A percentile compares a stretch with the other conserved stretches of the same genome.
Conservation (phyloP, 2,888 invertebrate species). For the Trichogramma dendrolimi region DNA sequence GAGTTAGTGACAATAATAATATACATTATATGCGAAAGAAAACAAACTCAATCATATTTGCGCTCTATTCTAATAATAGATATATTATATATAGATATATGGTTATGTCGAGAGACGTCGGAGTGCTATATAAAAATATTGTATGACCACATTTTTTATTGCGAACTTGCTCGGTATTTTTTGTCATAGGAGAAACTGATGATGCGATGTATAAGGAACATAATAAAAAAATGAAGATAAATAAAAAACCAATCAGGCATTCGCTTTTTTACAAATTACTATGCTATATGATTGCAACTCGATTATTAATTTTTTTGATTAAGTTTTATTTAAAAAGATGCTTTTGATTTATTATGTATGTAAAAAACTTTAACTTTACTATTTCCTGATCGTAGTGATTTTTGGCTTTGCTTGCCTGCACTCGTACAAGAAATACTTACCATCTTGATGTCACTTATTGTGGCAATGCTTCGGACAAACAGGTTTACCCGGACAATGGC, state of each 20-base stretch:
- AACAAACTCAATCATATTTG: not conserved
- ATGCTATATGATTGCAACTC: not conserved
- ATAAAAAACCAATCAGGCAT: constrained; percentile 18
- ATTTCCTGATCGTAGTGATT: not conserved
- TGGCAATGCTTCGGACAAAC: constrained; percentile 96
- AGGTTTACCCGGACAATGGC: constrained; percentile 96
- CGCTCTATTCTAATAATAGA: not conserved
- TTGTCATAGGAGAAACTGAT: not conserved
- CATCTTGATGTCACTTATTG: constrained; percentile 99
- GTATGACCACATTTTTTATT: too few species aligned
- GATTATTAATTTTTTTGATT: constrained; percentile 2
- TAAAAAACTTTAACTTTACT: too few species aligned
- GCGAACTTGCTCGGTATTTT: too few species aligned
- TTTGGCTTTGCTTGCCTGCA: constrained; percentile 28
- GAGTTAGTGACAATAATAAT: not conserved
- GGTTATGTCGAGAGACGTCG: constrained; percentile 21
- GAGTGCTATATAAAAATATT: constrained; percentile 13
- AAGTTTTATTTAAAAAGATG: not conserved
- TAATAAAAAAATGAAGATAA: constrained; percentile 2
- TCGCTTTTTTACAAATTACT: constrained; percentile 11
- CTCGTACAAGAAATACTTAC: constrained; percentile 66
- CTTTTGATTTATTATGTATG: constrained; percentile 1
- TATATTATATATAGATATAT: constrained; percentile 6
- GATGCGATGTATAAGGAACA: not conserved
- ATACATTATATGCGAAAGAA: too few species aligned